phyloP scores from a whole-genome alignment of 2,113 vertebrate species.

The Zosterops lateralis region DNA sequence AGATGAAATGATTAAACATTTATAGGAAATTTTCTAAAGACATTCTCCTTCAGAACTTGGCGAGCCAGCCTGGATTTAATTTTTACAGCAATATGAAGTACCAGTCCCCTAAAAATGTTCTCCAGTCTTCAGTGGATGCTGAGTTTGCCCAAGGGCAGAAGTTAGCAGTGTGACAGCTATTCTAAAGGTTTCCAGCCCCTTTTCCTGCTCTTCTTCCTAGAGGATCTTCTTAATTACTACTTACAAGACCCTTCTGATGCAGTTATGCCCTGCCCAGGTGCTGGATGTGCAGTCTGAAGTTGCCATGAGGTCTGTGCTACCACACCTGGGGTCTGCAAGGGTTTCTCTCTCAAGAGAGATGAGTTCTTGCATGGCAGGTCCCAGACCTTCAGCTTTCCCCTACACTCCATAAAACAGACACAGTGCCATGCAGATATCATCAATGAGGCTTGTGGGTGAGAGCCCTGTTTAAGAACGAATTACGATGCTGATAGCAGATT shows the following conservation, averaged over 20 bases:
- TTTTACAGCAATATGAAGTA: background rate
- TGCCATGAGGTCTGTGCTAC: fast-evolving
- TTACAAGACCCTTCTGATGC: background rate
- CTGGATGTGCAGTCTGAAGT: background rate
- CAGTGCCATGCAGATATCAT: background rate
- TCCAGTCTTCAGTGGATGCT: background rate
- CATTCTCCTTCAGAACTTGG: background rate
- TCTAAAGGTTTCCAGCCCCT: background rate
- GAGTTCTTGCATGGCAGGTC: background rate
- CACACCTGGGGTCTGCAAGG: background rate
- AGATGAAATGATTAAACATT: slow-evolving; percentile 9
- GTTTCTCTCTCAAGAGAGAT: background rate
- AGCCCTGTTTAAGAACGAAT: background rate
- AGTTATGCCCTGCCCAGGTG: background rate
- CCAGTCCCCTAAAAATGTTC: background rate
- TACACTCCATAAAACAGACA: background rate
- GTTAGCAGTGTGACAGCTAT: fast-evolving
- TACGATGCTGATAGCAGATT: background rate
- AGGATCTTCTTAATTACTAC: background rate
- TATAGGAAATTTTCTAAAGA: background rate
- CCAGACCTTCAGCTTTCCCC: background rate
- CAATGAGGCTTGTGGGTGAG: fast-evolving
- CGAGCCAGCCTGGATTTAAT: background rate
- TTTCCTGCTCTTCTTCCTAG: background rate
- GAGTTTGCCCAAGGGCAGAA: background rate